Conservation (phyloP, 1,140 invertebrate genomes). For the Drosophila chauvacae region DNA sequence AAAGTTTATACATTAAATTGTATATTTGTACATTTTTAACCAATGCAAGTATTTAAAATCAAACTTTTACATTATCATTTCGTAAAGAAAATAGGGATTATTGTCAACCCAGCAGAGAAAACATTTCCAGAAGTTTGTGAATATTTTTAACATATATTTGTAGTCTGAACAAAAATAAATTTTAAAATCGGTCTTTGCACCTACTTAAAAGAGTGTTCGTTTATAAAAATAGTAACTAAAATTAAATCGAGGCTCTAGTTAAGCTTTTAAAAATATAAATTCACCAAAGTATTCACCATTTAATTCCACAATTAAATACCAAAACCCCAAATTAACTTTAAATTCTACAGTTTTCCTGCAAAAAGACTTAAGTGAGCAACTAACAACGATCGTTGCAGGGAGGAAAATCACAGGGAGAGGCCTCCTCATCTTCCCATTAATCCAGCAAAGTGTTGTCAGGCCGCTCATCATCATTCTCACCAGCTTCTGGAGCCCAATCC, state of each 20-base stretch:
- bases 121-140: no score
- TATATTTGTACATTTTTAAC: background rate
- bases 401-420: background rate
- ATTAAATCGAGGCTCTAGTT: no score
- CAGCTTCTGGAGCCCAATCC: slow-evolving; percentile 9
- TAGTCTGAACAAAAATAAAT: no score
- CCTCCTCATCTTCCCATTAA: slow-evolving; percentile 9
- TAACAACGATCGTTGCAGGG: background rate
- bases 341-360: slow-evolving; percentile 14
- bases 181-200: no score
- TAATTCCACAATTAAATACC: background rate
- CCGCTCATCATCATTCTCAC: slow-evolving; percentile 44
- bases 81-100: no score
- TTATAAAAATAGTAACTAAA: no score
- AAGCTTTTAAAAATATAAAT: no score
- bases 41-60: background rate
- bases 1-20: background rate
- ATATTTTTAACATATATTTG: no score
- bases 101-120: no score
- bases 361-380: slow-evolving; percentile 70
- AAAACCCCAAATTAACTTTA: background rate
- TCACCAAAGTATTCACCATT: no score
- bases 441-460: slow-evolving; percentile 44
- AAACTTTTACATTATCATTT: no score
- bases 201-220: no score